These are phyloP conservation scores for Druceiella hillmani DNA, from an alignment of 2,888 invertebrate genomes.

Conservation along the genomic window DNA sequence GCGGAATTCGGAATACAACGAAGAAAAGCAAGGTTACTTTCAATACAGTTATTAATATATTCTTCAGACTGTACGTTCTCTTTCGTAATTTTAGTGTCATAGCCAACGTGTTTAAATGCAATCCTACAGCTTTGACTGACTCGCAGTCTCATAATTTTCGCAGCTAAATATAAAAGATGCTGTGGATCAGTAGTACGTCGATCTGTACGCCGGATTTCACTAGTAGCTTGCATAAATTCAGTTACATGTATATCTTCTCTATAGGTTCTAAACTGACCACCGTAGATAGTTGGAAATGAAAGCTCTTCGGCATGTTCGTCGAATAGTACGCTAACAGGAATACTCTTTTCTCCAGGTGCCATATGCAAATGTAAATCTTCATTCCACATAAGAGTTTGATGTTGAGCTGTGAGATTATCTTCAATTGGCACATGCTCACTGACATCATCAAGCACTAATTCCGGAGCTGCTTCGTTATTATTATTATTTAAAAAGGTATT, in stretches of 20 bases:
- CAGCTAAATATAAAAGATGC: constrained; percentile 26
- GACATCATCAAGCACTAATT: neutral
- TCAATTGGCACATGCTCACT: constrained; percentile 4
- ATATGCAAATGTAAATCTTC: constrained; percentile 1
- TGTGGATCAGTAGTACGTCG: constrained; percentile 26
- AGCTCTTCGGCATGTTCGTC: constrained; percentile 28
- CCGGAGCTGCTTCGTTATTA: neutral
- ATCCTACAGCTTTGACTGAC: constrained; percentile 17
- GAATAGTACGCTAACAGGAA: constrained; percentile 24
- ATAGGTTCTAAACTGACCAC: constrained; percentile 24
- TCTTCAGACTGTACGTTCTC: too few species aligned
- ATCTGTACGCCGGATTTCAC: constrained; percentile 24
- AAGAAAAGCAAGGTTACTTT: too few species aligned
- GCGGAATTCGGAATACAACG: too few species aligned
- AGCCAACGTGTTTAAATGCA: too few species aligned
- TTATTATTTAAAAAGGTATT: neutral
- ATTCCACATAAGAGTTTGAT: constrained; percentile 5
- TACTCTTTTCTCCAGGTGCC: constrained; percentile 8
- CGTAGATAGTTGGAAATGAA: constrained; percentile 28
- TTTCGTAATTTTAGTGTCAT: too few species aligned
- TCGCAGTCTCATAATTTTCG: constrained; percentile 25
- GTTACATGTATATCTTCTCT: constrained; percentile 17
- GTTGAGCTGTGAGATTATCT: constrained; percentile 4
- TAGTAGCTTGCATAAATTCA: constrained; percentile 14
- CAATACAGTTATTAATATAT: too few species aligned